A percentile compares a stretch with the other conserved stretches of the same genome.
phyloP scores from a whole-genome alignment of 2,888 invertebrate genomes.

The Drosophila subsilvestris region DNA sequence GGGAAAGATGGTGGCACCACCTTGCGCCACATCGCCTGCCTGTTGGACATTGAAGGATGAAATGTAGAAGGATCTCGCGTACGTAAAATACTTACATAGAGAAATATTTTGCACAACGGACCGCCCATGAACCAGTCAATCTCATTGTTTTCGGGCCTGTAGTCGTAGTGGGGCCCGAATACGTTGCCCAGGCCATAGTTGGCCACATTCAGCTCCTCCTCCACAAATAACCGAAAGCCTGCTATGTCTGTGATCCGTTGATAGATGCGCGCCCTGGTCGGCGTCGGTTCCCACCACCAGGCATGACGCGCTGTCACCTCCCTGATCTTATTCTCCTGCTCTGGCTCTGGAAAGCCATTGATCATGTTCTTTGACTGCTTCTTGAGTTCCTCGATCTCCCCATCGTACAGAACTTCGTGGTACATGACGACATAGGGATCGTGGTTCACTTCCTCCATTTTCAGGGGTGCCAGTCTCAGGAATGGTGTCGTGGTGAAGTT shows the following conservation, averaged over 20 bases:
- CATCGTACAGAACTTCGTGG: no score
- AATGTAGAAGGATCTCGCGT: background rate
- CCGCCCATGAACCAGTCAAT: conserved; percentile 6
- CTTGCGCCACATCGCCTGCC: conserved; percentile 30
- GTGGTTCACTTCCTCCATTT: conserved; percentile 31
- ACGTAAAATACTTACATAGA: conserved; percentile 22
- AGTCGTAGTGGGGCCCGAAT: conserved; percentile 31
- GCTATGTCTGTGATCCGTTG: no score
- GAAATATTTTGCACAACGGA: conserved; percentile 20
- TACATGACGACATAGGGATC: conserved; percentile 28
- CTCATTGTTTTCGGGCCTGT: conserved; percentile 14
- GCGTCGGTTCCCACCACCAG: no score
- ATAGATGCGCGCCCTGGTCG: no score
- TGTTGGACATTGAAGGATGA: background rate
- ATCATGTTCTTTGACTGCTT: no score
- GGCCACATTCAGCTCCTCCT: no score
- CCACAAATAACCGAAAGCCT: no score
- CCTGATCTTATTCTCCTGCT: no score
- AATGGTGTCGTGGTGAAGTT: conserved; percentile 30
- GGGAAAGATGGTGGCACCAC: conserved; percentile 36
- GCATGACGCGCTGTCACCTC: no score
- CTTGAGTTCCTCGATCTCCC: no score
- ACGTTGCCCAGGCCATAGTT: no score
- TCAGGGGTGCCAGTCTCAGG: conserved; percentile 36
- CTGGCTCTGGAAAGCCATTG: no score